Evolutionary conservation across 2,797 vertebrate species (phyloP).

Genomic region (Oreochromis mossambicus): DNA sequence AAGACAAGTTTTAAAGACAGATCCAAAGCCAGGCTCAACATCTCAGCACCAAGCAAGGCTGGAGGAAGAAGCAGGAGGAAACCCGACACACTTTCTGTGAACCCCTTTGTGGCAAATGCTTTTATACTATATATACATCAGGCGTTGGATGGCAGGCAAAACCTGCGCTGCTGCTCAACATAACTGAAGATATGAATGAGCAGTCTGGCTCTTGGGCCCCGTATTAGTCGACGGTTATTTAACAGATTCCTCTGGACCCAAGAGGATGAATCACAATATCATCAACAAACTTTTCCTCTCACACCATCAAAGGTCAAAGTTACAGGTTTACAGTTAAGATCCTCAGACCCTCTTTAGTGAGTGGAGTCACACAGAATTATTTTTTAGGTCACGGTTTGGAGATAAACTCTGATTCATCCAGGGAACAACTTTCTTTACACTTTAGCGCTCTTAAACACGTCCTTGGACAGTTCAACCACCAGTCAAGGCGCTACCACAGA

Average conservation of each 20-base stretch:
- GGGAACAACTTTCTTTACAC: neutral
- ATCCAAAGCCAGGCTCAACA: neutral
- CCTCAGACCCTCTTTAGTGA: neutral
- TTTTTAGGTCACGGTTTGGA: neutral
- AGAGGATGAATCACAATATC: neutral
- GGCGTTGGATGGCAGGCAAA: neutral
- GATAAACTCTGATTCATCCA: neutral
- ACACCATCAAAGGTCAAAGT: neutral
- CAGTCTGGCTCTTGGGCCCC: neutral
- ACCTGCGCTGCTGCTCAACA: neutral
- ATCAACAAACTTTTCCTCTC: neutral
- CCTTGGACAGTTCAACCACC: accelerated
- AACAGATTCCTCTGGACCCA: neutral
- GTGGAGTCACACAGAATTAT: neutral
- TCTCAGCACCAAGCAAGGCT: neutral
- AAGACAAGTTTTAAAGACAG: neutral
- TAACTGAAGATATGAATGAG: neutral
- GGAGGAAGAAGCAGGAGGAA: neutral
- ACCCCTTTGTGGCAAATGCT: neutral
- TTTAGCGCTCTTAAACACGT: accelerated
- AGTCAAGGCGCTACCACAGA: neutral
- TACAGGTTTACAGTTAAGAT: neutral
- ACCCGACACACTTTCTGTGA: neutral
- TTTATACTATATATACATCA: neutral
- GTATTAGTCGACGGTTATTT: accelerated